These are phyloP conservation scores for Apamea crenata DNA, from an alignment of 2,888 invertebrate species.

Conservation along the genomic window DNA sequence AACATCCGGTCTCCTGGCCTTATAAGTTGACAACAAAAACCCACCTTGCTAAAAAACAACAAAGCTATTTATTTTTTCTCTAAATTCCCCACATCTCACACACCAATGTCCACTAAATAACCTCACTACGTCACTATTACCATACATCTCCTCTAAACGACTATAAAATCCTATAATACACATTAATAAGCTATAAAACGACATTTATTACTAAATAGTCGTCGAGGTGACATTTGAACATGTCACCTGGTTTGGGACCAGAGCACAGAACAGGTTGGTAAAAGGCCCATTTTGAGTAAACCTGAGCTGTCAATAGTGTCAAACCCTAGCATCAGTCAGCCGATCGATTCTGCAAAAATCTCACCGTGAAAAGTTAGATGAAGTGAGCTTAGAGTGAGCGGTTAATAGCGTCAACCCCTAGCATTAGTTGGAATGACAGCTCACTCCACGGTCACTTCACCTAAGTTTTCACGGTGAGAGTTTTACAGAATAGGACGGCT, in stretches of 20 bases:
- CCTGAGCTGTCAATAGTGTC: too few species aligned
- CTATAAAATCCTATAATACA: constrained; percentile 77
- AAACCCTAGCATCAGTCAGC: too few species aligned
- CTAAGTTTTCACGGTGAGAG: too few species aligned
- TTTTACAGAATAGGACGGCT: too few species aligned
- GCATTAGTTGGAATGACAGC: too few species aligned
- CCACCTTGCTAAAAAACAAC: constrained; percentile 40
- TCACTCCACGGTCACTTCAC: too few species aligned
- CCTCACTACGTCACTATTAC: constrained; percentile 61
- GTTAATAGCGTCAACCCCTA: too few species aligned
- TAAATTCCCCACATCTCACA: constrained; percentile 14
- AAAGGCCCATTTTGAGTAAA: constrained; percentile 24
- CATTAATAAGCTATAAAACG: constrained; percentile 79
- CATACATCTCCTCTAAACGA: constrained; percentile 71
- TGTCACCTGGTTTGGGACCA: constrained; percentile 52
- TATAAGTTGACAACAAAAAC: constrained; percentile 7
- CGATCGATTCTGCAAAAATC: too few species aligned
- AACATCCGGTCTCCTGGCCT: constrained; percentile 23
- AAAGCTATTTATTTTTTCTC: constrained; percentile 1
- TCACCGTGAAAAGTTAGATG: too few species aligned
- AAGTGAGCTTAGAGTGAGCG: too few species aligned
- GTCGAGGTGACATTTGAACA: constrained; percentile 66
- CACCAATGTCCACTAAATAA: constrained; percentile 53
- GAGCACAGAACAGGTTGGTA: neutral
- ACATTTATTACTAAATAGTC: constrained; percentile 77